Conservation (phyloP, 2,113 vertebrate genomes). For the Pantherophis guttatus region DNA sequence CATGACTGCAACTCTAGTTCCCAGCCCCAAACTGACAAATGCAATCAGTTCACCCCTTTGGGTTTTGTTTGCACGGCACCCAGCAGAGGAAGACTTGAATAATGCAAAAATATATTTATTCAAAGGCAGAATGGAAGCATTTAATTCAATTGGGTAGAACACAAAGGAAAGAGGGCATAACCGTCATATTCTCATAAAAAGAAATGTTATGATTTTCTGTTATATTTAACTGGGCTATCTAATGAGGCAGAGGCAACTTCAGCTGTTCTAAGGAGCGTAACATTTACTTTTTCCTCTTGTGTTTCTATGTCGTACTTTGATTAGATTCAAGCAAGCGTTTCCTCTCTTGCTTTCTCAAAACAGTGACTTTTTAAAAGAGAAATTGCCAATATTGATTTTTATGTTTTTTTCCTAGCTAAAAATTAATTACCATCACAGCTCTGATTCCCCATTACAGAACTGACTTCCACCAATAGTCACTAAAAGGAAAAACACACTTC, state of each 20-base stretch:
- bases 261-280: not conserved
- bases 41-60: not conserved
- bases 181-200: not conserved
- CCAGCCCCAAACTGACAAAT: not conserved
- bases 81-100: not conserved
- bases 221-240: not conserved
- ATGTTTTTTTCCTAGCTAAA: not conserved
- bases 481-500: not conserved
- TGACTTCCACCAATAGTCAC: not conserved
- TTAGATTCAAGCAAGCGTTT: not conserved
- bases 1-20: not conserved
- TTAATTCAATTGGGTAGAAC: not conserved
- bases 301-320: not conserved
- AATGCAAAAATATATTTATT: not conserved
- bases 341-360: not conserved
- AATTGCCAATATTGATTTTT: not conserved
- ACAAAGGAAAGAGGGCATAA: not conserved
- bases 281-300: not conserved
- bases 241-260: not conserved
- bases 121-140: not conserved
- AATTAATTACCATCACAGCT: not conserved
- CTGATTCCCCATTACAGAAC: not conserved
- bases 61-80: not conserved
- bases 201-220: not conserved
- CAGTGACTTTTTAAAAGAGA: not conserved